These are phyloP conservation scores for Heterodera filipjevi DNA, from an alignment of 2,888 invertebrate genomes.

Conservation along the genomic window DNA sequence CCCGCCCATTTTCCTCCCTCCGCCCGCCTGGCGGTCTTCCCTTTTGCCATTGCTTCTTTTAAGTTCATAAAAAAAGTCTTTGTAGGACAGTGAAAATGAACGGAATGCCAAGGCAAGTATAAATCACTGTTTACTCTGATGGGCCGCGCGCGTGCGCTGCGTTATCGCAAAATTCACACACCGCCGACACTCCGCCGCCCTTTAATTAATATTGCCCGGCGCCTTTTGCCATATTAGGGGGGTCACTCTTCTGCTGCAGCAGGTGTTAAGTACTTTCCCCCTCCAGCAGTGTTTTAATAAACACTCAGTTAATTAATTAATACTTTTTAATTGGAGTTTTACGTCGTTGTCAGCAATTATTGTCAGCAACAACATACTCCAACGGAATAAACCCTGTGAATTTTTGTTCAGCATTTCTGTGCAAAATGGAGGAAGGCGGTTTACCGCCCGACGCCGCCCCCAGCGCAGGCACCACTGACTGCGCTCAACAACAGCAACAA, in stretches of 20 bases:
- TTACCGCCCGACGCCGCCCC: constrained; percentile 3
- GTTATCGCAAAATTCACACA: background rate
- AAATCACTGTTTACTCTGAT: background rate
- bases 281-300: background rate
- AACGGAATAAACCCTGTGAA: background rate
- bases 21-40: background rate
- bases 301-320: background rate
- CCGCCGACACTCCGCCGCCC: background rate
- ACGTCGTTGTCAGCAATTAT: background rate
- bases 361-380: background rate
- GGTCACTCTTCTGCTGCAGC: background rate
- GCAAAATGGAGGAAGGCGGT: constrained; percentile 13
- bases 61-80: background rate
- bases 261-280: background rate
- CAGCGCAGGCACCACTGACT: constrained; percentile 4
- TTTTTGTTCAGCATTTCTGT: background rate
- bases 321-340: background rate
- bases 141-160: background rate
- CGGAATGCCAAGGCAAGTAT: background rate
- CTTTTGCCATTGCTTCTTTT: background rate
- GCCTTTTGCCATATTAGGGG: background rate
- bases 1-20: background rate
- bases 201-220: background rate
- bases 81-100: background rate
- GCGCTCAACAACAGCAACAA: constrained; percentile 2